phyloP scores from a whole-genome alignment of 2,797 vertebrate species.

The Aythya fuligula region DNA sequence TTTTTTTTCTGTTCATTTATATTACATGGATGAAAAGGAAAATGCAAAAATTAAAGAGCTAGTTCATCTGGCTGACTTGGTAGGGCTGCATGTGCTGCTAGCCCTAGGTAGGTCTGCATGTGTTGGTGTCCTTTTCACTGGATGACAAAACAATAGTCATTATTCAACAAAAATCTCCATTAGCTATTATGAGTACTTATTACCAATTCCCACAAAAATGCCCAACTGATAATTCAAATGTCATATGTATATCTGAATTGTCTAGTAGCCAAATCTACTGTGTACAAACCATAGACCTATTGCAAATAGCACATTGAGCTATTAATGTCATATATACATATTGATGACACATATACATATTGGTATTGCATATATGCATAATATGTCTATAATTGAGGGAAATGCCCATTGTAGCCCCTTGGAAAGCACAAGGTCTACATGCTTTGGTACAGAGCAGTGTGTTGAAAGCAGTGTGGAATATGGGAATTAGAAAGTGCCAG shows the following conservation, averaged over 20 bases:
- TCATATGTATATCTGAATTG: not conserved
- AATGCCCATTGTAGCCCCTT: not conserved
- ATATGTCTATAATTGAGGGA: not conserved
- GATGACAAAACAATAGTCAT: not conserved
- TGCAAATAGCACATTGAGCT: not conserved
- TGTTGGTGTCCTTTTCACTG: not conserved
- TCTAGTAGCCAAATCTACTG: not conserved
- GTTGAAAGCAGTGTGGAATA: rapidly evolving
- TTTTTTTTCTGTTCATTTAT: not conserved
- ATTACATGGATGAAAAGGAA: not conserved
- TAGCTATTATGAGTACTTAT: too few relatives aligned
- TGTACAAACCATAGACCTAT: not conserved
- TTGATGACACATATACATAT: not conserved
- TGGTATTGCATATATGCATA: too few relatives aligned
- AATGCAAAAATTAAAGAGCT: not conserved
- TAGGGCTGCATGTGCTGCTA: too few relatives aligned
- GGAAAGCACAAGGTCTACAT: not conserved
- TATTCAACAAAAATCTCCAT: not conserved
- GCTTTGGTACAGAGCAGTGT: not conserved
- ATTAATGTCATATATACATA: not conserved
- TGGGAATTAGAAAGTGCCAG: not conserved
- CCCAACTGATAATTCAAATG: not conserved
- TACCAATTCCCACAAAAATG: not conserved
- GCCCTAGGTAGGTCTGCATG: too few relatives aligned
- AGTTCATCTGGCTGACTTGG: not conserved